A percentile compares a stretch with the other conserved stretches of the same genome.
Evolutionary conservation across 2,113 vertebrate species (phyloP).

Genomic region (Erpornis zantholeuca): DNA sequence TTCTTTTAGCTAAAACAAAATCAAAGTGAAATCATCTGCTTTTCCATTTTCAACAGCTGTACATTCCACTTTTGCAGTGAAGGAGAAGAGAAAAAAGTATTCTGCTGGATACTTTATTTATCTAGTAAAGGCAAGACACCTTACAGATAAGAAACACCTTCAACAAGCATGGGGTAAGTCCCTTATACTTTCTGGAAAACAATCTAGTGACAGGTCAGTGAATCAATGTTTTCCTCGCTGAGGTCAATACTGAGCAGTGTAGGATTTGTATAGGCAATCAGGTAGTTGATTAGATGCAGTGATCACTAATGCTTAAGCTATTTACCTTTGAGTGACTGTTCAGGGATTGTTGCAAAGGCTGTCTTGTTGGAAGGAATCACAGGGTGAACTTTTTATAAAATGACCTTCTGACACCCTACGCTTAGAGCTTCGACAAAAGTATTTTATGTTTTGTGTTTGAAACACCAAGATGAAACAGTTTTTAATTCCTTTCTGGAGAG

Average conservation of each 20-base stretch:
- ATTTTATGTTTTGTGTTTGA: background rate
- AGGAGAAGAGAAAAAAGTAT: background rate
- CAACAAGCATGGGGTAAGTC: background rate
- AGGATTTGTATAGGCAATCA: slow-evolving; percentile 13
- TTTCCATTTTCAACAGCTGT: background rate
- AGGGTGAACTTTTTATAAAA: background rate
- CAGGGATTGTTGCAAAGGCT: background rate
- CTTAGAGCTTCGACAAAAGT: background rate
- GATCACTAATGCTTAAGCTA: slow-evolving; percentile 11
- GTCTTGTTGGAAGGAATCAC: background rate
- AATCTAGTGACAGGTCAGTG: slow-evolving; percentile 41
- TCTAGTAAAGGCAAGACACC: background rate
- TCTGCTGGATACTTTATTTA: background rate
- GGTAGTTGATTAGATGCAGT: slow-evolving; percentile 24
- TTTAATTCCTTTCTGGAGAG: background rate
- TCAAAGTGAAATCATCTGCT: slow-evolving; percentile 1
- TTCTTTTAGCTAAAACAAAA: background rate
- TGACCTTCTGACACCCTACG: background rate
- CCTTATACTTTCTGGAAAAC: slow-evolving; percentile 17
- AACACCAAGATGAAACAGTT: background rate
- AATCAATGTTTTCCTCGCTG: slow-evolving; percentile 31
- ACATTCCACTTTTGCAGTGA: background rate
- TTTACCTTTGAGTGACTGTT: slow-evolving; percentile 23
- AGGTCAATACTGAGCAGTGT: slow-evolving; percentile 37
- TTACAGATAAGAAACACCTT: background rate